Evolutionary conservation across 2,113 vertebrate species (phyloP).

Genomic region (Cavia porcellus): DNA sequence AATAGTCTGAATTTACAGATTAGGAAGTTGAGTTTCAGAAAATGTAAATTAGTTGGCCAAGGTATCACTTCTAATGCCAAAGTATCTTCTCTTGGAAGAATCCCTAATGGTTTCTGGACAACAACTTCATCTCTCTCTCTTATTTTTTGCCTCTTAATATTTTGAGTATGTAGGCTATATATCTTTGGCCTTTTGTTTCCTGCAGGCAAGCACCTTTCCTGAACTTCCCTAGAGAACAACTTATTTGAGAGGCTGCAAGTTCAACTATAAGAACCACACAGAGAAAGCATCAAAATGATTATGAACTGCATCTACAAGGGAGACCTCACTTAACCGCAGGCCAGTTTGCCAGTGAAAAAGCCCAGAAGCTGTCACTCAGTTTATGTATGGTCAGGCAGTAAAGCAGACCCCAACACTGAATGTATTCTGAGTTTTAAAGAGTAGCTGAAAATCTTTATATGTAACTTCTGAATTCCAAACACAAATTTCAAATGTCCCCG

Average conservation of each 20-base stretch:
- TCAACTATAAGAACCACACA: neutral
- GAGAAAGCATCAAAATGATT: neutral
- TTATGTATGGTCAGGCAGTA: neutral
- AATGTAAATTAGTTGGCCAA: constrained; percentile 5
- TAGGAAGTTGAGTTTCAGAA: constrained; percentile 54
- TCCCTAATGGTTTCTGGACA: neutral
- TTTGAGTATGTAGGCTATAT: neutral
- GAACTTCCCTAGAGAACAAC: constrained; percentile 11
- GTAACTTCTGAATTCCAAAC: constrained; percentile 24
- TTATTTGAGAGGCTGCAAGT: neutral
- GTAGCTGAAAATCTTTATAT: neutral
- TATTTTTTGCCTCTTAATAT: neutral
- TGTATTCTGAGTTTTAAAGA: constrained; percentile 40
- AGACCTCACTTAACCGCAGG: neutral
- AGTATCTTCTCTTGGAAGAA: constrained; percentile 1
- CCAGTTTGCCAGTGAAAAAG: neutral
- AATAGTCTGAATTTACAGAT: constrained; percentile 31
- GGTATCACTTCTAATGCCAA: neutral
- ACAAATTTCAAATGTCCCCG: neutral
- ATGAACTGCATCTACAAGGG: neutral
- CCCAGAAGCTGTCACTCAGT: neutral
- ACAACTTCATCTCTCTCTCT: neutral
- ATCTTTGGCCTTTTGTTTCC: neutral
- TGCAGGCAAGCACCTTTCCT: neutral
- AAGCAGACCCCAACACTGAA: constrained; percentile 13